Percentiles rank a stretch among this genome's conserved stretches.
These are phyloP conservation scores for Chiloscyllium plagiosum DNA, from an alignment of 2,113 vertebrate genomes.

Conservation along the genomic window DNA sequence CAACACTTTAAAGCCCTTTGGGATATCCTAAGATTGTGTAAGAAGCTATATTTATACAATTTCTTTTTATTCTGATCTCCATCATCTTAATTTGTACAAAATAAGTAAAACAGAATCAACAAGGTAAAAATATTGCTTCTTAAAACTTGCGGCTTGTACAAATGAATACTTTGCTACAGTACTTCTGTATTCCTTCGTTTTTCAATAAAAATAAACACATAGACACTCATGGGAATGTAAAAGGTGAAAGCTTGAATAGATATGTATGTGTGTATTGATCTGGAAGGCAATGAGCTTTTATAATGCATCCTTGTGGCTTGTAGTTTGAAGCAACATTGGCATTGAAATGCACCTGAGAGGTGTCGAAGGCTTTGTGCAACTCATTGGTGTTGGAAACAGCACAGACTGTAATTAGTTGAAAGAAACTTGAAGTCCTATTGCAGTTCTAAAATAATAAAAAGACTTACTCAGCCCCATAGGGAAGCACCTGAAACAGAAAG, in stretches of 20 bases:
- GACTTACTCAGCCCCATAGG: not conserved
- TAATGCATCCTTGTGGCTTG: not conserved
- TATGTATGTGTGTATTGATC: not conserved
- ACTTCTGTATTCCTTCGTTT: not conserved
- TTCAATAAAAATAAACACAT: not conserved
- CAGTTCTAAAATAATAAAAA: not conserved
- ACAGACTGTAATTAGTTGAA: not conserved
- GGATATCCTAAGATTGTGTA: not conserved
- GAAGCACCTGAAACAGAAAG: not conserved
- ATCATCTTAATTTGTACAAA: not conserved
- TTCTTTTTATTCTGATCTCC: not conserved
- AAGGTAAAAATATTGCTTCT: not conserved
- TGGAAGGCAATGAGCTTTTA: not conserved
- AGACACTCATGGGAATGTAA: not conserved
- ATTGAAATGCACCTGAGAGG: not conserved
- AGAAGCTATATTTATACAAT: not conserved
- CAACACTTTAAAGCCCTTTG: not conserved
- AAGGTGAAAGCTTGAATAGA: not conserved
- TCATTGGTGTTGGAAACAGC: not conserved
- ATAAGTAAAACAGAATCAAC: not conserved
- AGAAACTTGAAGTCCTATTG: not conserved
- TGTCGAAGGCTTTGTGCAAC: not conserved
- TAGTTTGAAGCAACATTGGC: not conserved
- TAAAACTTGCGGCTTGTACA: not conserved
- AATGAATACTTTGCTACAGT: not conserved